Evolutionary conservation across 2,797 vertebrate species (phyloP).

Genomic region (Trichosurus vulpecula): DNA sequence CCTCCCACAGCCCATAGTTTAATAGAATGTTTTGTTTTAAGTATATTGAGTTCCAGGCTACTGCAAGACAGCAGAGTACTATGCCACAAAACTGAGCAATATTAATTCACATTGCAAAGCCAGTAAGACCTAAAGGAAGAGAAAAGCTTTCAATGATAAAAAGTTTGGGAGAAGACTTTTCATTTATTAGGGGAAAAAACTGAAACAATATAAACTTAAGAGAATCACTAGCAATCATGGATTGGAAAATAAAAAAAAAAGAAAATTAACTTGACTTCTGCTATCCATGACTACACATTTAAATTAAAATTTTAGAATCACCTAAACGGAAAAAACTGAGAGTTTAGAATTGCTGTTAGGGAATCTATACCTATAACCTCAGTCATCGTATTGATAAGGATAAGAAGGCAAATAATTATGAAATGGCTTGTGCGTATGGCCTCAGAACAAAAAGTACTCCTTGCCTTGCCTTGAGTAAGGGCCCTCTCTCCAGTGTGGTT

Average conservation of each 20-base stretch:
- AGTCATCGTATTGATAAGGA: no score
- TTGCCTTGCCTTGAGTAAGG: neutral
- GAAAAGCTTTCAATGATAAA: neutral
- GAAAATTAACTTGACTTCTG: neutral
- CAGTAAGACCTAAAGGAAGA: neutral
- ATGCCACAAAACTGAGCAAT: neutral
- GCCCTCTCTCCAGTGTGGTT: neutral
- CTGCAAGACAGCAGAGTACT: neutral
- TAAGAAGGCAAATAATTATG: no score
- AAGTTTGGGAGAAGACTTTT: neutral
- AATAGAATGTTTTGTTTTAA: neutral
- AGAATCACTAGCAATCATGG: neutral
- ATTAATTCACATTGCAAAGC: neutral
- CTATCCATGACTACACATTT: neutral
- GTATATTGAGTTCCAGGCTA: neutral
- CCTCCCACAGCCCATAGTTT: no score
- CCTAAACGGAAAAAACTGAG: neutral
- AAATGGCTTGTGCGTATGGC: neutral
- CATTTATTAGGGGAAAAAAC: rapidly evolving
- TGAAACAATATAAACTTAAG: neutral
- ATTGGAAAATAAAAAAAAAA: no score
- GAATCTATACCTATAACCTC: no score
- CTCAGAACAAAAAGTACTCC: neutral
- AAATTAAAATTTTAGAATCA: neutral
- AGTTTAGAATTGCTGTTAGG: neutral